Percentiles rank a stretch among this genome's conserved stretches.
Conservation (phyloP, 2,888 invertebrate genomes). For the Dryocosmus kuriphilus region DNA sequence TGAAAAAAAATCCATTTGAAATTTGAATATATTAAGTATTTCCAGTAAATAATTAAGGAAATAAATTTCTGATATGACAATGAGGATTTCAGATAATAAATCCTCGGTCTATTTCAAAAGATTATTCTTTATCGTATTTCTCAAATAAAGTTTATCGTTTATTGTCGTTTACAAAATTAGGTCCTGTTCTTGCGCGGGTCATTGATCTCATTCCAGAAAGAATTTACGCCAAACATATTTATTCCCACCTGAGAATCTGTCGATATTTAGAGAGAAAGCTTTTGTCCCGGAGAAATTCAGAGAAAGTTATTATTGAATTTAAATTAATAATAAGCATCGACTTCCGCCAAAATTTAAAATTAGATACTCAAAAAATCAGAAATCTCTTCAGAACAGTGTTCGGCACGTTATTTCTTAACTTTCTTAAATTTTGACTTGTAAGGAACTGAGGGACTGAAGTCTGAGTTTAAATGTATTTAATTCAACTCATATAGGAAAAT, state of each 20-base stretch:
- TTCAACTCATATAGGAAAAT: neutral
- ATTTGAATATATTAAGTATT: neutral
- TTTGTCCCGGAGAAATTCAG: conserved; percentile 13
- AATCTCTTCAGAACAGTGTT: neutral
- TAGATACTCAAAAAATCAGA: neutral
- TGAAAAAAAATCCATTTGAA: neutral
- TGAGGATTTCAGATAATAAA: neutral
- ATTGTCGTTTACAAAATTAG: neutral
- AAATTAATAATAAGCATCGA: neutral
- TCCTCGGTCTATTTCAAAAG: neutral
- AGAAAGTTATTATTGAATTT: conserved; percentile 16
- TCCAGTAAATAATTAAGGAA: neutral
- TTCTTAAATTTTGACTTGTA: neutral
- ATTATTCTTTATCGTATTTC: neutral
- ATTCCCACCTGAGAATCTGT: neutral
- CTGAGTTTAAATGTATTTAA: neutral
- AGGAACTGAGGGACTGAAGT: neutral
- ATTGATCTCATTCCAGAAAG: neutral
- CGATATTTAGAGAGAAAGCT: neutral
- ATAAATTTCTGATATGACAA: neutral
- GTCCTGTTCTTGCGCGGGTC: neutral
- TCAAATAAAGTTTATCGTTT: neutral
- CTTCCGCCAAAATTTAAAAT: neutral
- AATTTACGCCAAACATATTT: neutral
- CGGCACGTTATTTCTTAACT: neutral